Evolutionary conservation across 2,797 vertebrate species (phyloP), one percentile per base, ranked within the genome.

Genomic region (Limosa lapponica): DNA sequence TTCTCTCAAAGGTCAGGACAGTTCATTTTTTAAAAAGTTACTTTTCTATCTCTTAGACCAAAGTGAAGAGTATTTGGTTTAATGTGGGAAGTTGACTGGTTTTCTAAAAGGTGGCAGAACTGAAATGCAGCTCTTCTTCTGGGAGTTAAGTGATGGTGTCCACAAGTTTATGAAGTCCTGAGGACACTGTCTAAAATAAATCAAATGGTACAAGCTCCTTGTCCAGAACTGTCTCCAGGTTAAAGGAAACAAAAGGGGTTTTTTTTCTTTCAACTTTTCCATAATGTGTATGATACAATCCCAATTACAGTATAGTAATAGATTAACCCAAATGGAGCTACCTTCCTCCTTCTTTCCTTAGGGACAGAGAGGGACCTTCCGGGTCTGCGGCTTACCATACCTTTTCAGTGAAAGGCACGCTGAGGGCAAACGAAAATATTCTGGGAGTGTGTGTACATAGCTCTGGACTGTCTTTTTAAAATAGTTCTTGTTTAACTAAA

Each of bases 401-500:
- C 8, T 75, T 93, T 79, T 59, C 55, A 82, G 41, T 54, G 78
- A 82, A 90, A 82, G 37, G 39, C 82, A 58, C 0, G 0, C 73
- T 46, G 62, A 87, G 54, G 54, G 39, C 43, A 89, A 75, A 79
- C 8, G 7, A 39, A 85, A 71, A 36, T 80, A 64, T 57, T 73
- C 46, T 86, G 34, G 13, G 74, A 66, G 16, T 61, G 20, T 78
- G 49, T 39, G 30, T 70, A 43, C 24, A 16, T 70, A 80, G 73
- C 74, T 84, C 52, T 64, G 64, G 41, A 73, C 82, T 90, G 43
- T 87, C 80, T 61, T 90, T 77, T 85, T 66, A 62, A 83, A 94
- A 62, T 39, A 70, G 55, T 64, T 95, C 59, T 84, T 87, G 83
- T 90, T 96, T 85, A 89, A 87, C 61, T 84, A 73, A 89, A 84